Evolutionary conservation across 2,113 vertebrate genomes (phyloP), one percentile per base, ranked within the genome.

Genomic region (Pseudorasbora parva): DNA sequence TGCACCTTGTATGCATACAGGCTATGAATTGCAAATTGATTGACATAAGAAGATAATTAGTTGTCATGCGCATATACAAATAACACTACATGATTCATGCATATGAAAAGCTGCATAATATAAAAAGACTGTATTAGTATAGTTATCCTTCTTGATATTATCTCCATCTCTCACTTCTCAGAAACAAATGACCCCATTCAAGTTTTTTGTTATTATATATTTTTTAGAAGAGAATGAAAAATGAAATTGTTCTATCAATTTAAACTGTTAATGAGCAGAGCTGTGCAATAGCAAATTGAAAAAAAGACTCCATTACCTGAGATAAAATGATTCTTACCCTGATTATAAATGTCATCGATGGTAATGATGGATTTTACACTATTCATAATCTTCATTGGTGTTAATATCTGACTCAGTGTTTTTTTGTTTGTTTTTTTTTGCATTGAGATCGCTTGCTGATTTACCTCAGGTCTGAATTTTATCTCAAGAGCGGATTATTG

Each of bases 11-110:
- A 47, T 27, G 2, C n/a, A 49, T 72, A 25, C 45, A 45, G 30
- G 64, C 19, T 21, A 37, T 47, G 69, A 45, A 47, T 72, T 3
- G 4, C 68, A 47, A n/a, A 23, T 23, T 6, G n/a, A 47, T 3
- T 72, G 69, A 73, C 25, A 12, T 71, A 71, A 72, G 69, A 27
- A 49, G n/a, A 17, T 73, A 15, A 49, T 25, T 73, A 73, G 3
- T 17, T 49, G 49, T 8, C 7, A 25, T 3, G 8, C 17, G 51
- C 51, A 17, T 25, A 8, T 47, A 27, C 7, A 72, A 72, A 49
- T 23, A 47, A 73, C 49, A 27, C 12, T 25, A 25, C 23, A 47
- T 72, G 41, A 72, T 47, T 72, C n/a, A 47, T 47, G n/a, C 43
- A 37, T 66, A 17, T 68, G 2, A 37, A 68, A 37, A 33, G 19